Evolutionary conservation across 2,888 invertebrate species (phyloP).

Genomic region (Aleiodes testaceus): DNA sequence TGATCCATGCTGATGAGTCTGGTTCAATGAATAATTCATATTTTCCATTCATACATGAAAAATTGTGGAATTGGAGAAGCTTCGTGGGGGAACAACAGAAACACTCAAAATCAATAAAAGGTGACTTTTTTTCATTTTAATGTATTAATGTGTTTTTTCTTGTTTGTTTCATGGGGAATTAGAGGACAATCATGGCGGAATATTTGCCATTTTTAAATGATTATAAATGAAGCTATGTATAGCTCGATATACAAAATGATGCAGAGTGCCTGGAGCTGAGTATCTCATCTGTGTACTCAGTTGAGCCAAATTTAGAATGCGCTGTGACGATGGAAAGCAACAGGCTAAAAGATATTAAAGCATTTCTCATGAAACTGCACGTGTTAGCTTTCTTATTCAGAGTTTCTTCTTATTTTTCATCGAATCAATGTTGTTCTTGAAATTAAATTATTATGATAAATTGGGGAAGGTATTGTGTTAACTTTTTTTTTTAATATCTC

Average conservation of each 20-base stretch:
- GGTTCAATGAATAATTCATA: neutral
- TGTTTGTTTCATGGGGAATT: too few species aligned
- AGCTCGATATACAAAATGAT: slow-evolving; percentile 9
- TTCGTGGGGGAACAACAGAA: too few species aligned
- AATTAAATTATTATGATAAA: too few species aligned
- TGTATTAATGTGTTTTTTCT: too few species aligned
- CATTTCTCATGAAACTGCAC: slow-evolving; percentile 7
- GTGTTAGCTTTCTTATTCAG: too few species aligned
- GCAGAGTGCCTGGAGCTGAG: slow-evolving; percentile 6
- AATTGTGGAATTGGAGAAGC: too few species aligned
- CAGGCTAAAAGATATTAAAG: slow-evolving; percentile 8
- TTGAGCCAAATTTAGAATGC: slow-evolving; percentile 32
- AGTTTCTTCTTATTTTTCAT: neutral
- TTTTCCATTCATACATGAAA: too few species aligned
- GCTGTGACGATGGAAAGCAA: slow-evolving; percentile 30
- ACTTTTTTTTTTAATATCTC: too few species aligned
- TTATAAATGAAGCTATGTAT: neutral
- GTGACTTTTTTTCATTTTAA: too few species aligned
- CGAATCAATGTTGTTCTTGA: too few species aligned
- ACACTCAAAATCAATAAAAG: too few species aligned
- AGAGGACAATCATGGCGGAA: neutral
- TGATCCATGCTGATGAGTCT: neutral
- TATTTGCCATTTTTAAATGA: neutral
- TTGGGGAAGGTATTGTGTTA: too few species aligned
- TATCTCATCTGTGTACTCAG: slow-evolving; percentile 28